These are phyloP conservation scores for Dendronephthya gigantea DNA, from an alignment of 64 coral and sea anemone species.

Conservation along the genomic window DNA sequence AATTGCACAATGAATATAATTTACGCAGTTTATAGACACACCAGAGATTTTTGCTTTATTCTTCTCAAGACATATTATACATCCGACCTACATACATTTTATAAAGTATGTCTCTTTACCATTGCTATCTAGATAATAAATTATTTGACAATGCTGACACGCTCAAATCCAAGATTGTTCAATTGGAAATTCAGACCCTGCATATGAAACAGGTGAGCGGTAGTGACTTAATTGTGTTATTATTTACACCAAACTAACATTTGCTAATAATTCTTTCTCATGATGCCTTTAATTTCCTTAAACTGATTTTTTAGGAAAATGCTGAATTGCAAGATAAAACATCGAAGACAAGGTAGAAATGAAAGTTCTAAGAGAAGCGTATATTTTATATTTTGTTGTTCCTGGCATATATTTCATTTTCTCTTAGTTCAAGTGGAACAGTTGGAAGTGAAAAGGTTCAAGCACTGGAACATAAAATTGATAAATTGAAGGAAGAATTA, in stretches of 20 bases:
- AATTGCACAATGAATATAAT: too few relatives aligned
- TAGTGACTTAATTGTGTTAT: background rate
- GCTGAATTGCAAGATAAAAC: slow-evolving; percentile 66
- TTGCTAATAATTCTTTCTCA: too few relatives aligned
- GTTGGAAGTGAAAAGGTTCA: slow-evolving; percentile 56
- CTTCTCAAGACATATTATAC: too few relatives aligned
- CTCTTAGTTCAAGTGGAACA: slow-evolving; percentile 41
- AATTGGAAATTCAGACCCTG: slow-evolving; percentile 79
- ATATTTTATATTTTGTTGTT: background rate
- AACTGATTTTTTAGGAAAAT: slow-evolving; percentile 55
- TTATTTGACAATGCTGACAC: slow-evolving; percentile 97
- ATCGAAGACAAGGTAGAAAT: background rate
- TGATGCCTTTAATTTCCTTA: background rate
- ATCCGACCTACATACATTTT: background rate
- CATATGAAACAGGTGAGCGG: slow-evolving; percentile 68
- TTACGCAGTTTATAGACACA: too few relatives aligned
- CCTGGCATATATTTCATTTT: background rate
- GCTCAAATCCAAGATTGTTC: slow-evolving; percentile 65
- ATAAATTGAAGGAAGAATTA: slow-evolving; percentile 81
- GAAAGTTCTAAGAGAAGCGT: too few relatives aligned
- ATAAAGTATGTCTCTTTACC: background rate
- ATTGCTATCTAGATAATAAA: slow-evolving; percentile 62
- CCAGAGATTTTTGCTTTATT: too few relatives aligned
- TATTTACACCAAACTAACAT: too few relatives aligned
- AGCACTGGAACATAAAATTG: slow-evolving; percentile 75